Base-by-base conservation (phyloP, 2,113 vertebrate genomes). In the Oncorhynchus keta region DNA sequence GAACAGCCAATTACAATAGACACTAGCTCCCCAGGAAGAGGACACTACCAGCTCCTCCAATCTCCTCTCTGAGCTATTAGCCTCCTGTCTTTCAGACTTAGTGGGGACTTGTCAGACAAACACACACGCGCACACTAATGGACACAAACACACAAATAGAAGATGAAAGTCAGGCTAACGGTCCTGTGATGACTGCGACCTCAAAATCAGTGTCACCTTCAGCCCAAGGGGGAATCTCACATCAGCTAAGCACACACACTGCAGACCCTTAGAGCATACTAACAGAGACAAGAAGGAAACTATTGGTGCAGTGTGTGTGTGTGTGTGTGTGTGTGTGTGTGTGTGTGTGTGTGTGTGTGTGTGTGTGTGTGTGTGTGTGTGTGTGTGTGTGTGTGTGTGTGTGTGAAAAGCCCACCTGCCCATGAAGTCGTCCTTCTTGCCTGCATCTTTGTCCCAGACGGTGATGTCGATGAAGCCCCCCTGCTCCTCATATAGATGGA, bases 381-480 rank as follows among this genome's bases (percentile, higher is more conserved):
- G 51, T 57, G 51, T 57, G 51, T 57, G 51, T 57, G 51, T 18
- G 51, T 57, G 51, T 18, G 16, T 57, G 51, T 18, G 51, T 57
- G 59, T 30, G 65, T 67, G 2, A 66, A 67, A 69, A 68, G 81
- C 80, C 81, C 81, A 98, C 98, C 97, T 99, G 91, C 98, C 98
- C 92, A 99, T 99, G 89, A 98, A 99, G 92, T 99, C 97, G 80
- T 99, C 98, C 79, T 89, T 97, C 91, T 98, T 98, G 76, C 95
- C 96, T 74, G 95, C 94, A 48, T 99, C 97, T 94, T 94, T 99
- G 90, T 99, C 97, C 98, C 98, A 99, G 24, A 98, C 95, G 1
- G 97, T 97, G 82, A 99, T 96, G 89, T 99, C 97, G 74, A 99
- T 93, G 75, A 93, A 92, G 78, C 96, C 97, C n/a, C 96, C 96